A percentile compares a stretch with the other conserved stretches of the same genome.
Evolutionary conservation across 2,113 vertebrate genomes (phyloP).

Genomic region (Pseudonaja textilis): DNA sequence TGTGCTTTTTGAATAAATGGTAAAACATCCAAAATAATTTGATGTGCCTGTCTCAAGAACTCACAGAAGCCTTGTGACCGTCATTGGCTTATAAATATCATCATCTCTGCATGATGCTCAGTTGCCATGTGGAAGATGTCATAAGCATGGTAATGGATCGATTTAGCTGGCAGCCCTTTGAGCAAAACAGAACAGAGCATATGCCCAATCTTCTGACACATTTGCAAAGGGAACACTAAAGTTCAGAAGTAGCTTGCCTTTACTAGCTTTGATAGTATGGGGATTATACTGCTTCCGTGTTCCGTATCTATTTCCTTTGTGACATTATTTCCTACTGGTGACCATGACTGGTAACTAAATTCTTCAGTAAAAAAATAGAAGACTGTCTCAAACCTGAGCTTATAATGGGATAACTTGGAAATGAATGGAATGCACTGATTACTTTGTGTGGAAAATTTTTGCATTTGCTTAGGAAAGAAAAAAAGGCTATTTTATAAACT

Average conservation of each 20-base stretch:
- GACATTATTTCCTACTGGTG: background rate
- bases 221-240: background rate
- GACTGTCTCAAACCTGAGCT: background rate
- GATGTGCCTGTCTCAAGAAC: background rate
- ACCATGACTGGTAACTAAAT: background rate
- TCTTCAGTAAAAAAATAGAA: background rate
- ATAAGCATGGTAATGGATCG: background rate
- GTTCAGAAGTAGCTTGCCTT: background rate
- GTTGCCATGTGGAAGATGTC: background rate
- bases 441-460: background rate
- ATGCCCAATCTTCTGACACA: background rate
- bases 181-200: background rate
- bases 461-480: background rate
- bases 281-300: background rate
- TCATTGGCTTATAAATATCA: background rate
- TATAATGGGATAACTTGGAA: background rate
- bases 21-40: background rate
- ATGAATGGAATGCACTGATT: background rate
- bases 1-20: background rate
- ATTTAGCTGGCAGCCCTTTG: background rate
- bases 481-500: conserved; percentile 1
- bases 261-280: background rate
- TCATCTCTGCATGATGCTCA: background rate
- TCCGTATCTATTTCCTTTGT: background rate
- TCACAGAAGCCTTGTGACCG: background rate